Percentiles rank a stretch among this genome's conserved stretches.
These are phyloP conservation scores for Andrena minutula DNA, from an alignment of 2,888 invertebrate genomes.

Conservation along the genomic window DNA sequence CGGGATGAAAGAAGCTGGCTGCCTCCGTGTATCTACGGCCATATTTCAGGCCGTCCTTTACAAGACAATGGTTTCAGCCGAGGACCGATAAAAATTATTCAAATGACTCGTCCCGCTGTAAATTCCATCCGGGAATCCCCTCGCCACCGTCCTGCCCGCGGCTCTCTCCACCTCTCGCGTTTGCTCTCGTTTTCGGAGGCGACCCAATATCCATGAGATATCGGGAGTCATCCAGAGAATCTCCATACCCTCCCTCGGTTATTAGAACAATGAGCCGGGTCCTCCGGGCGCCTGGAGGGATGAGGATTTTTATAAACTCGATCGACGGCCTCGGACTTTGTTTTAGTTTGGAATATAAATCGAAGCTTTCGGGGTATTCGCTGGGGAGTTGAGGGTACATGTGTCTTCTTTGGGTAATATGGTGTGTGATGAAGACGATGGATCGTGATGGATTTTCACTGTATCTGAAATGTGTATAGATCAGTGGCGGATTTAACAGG, in stretches of 20 bases:
- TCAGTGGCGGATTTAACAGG: too few relatives aligned
- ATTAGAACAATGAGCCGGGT: background rate
- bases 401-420: too few relatives aligned
- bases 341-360: background rate
- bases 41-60: slow-evolving; percentile 81
- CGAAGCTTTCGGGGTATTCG: background rate
- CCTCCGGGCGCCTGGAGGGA: background rate
- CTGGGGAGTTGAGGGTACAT: background rate
- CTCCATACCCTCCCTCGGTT: slow-evolving; percentile 16
- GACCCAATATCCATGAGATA: slow-evolving; percentile 23
- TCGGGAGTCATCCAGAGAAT: slow-evolving; percentile 11
- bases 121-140: slow-evolving; percentile 74
- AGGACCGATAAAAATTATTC: slow-evolving; percentile 82
- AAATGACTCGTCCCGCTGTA: slow-evolving; percentile 77
- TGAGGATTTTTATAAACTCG: slow-evolving; percentile 2
- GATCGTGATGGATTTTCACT: too few relatives aligned
- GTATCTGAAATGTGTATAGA: too few relatives aligned
- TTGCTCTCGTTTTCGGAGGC: slow-evolving; percentile 48
- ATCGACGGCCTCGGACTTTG: background rate
- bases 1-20: slow-evolving; percentile 60
- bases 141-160: slow-evolving; percentile 53
- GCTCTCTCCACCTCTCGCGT: slow-evolving; percentile 5
- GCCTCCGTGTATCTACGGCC: slow-evolving; percentile 78
- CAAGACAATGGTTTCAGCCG: slow-evolving; percentile 83
- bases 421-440: too few relatives aligned